phyloP scores from a whole-genome alignment of 2,797 vertebrate species.

The Chaetophractus vellerosus region DNA sequence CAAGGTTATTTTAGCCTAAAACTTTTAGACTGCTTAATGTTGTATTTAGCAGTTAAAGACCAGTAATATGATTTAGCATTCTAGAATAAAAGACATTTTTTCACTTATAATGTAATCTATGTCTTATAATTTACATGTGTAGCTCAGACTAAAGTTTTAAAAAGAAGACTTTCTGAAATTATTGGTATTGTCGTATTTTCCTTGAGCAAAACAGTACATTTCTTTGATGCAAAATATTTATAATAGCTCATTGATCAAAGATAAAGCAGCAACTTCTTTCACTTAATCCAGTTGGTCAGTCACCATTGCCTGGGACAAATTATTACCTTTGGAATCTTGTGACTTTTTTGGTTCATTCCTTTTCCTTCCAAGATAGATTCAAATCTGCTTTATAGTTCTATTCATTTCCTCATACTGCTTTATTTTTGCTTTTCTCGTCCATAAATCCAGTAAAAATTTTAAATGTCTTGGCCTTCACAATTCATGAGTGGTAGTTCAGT shows the following conservation, averaged over 20 bases:
- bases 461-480: conserved; percentile 43
- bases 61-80: background rate
- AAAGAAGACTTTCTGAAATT: conserved; percentile 35
- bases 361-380: conserved; percentile 14
- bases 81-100: conserved; percentile 27
- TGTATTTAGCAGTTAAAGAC: conserved; percentile 33
- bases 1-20: conserved; percentile 26
- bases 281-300: background rate
- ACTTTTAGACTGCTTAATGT: background rate
- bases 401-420: conserved; percentile 35
- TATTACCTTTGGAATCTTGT: conserved; percentile 42
- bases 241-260: background rate
- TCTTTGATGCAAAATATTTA: background rate
- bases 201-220: background rate
- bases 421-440: conserved; percentile 57
- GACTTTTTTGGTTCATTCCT: background rate
- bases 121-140: conserved; percentile 41
- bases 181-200: background rate
- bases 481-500: conserved; percentile 56
- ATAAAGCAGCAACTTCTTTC: background rate
- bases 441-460: conserved; percentile 56
- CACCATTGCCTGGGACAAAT: background rate
- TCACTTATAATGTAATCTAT: conserved; percentile 5
- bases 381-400: conserved; percentile 41
- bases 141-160: conserved; percentile 48